Conservation (phyloP, 1,140 invertebrate genomes). For the Galleria mellonella region DNA sequence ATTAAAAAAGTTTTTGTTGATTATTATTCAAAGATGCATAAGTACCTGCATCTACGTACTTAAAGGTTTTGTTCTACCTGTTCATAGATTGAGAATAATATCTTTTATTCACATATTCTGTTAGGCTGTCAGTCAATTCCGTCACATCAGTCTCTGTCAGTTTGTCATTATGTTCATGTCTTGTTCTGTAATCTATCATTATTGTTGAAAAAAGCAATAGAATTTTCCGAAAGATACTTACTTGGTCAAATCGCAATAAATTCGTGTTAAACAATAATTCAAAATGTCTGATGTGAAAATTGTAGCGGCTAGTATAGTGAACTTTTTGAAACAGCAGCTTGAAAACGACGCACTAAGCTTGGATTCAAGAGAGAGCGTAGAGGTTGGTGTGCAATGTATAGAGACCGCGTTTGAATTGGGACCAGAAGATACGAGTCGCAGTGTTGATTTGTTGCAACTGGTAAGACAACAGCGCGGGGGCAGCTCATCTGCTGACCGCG, state of each 20-base stretch:
- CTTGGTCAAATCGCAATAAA: neutral
- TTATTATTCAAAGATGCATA: too few relatives aligned
- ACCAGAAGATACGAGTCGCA: conserved; percentile 63
- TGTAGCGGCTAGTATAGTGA: conserved; percentile 62
- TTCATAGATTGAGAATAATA: too few relatives aligned
- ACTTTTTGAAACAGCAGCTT: conserved; percentile 61
- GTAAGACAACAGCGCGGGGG: conserved; percentile 37
- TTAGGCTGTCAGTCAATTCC: too few relatives aligned
- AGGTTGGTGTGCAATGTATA: conserved; percentile 88
- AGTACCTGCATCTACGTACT: too few relatives aligned
- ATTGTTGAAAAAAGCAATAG: conserved; percentile 11
- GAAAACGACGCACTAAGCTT: conserved; percentile 55
- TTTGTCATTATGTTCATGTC: neutral
- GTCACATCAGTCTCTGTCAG: neutral
- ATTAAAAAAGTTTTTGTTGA: too few relatives aligned
- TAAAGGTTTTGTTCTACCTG: too few relatives aligned
- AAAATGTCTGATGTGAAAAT: conserved; percentile 66
- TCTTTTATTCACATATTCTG: too few relatives aligned
- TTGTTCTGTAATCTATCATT: too few relatives aligned
- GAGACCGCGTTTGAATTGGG: conserved; percentile 85
- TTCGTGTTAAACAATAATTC: neutral
- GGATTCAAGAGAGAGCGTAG: conserved; percentile 86
- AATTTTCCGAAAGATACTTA: conserved; percentile 6
- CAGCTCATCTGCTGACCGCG: conserved; percentile 16
- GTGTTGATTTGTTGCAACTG: conserved; percentile 68